Evolutionary conservation across 2,888 invertebrate genomes (phyloP), one percentile per base, ranked within the genome.

Genomic region (Busseola fusca): DNA sequence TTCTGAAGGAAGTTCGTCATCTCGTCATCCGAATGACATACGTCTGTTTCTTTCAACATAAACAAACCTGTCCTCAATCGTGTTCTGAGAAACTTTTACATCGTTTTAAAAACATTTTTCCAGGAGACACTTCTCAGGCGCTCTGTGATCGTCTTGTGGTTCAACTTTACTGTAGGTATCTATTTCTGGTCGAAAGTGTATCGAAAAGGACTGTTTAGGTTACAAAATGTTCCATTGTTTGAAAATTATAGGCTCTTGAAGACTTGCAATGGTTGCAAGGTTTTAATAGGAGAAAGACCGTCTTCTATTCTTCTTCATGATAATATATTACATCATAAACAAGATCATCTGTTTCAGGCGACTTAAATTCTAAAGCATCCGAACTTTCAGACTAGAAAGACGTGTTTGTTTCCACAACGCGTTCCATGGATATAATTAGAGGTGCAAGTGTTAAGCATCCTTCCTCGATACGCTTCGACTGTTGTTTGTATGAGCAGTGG

Each of bases 371-470:
- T 75, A 58, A 78, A 76, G 58, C 84, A 77, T 80, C 70, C 63
- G 37, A 67, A 76, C 68, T 84, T 84, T 82, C 72, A 78, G 77
- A 86, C 84, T 86, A 87, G 86, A 88, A 87, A 89, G 87, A 88
- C 87, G 87, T 92, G 89, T 94, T 94, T 93, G 91, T 94, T 94
- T 92, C 89, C 81, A 85, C 87, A 92, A 84, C 86, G 88, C 91
- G 91, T 92, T 91, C 91, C 90, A 83, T 78, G 91, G 93, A 91
- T 94, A 94, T 93, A 93, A 94, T 94, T 94, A 94, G 93, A 93
- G 93, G 91, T 93, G 92, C 93, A 92, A 94, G 92, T 93, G 94
- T 91, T 93, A 92, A 92, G 92, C 92, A 94, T 94, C 94, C 93
- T 93, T 94, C 93, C 93, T 93, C 94, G 91, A 92, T 89, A 92